phyloP scores from a whole-genome alignment of 2,113 vertebrate species.

The Burhinus bistriatus region DNA sequence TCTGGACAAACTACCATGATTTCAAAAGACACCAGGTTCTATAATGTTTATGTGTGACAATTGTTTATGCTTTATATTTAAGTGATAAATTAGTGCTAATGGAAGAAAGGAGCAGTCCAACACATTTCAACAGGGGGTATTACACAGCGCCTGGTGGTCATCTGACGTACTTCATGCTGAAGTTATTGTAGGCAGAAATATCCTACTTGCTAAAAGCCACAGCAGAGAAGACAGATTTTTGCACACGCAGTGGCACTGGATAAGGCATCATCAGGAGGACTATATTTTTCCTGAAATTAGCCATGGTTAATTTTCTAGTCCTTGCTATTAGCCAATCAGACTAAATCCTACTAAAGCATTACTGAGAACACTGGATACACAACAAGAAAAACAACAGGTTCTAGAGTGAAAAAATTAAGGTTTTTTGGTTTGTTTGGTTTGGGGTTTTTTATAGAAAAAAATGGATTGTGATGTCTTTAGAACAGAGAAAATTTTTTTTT shows the following conservation, averaged over 20 bases:
- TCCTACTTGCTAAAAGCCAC: not conserved
- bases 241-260: not conserved
- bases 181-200: not conserved
- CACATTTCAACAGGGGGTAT: rapidly evolving
- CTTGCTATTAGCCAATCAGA: not conserved
- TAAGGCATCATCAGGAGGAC: not conserved
- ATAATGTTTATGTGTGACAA: rapidly evolving
- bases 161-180: not conserved
- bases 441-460: not conserved
- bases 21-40: rapidly evolving
- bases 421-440: not conserved
- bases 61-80: rapidly evolving
- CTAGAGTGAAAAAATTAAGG: not conserved
- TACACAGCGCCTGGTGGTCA: not conserved
- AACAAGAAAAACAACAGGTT: not conserved
- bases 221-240: not conserved
- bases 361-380: not conserved
- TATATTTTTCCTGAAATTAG: not conserved
- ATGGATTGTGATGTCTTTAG: not conserved
- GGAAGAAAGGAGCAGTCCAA: not conserved
- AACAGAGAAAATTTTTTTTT: not conserved
- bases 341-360: not conserved
- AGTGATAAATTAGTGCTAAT: no score
- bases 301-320: not conserved
- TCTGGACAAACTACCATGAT: rapidly evolving